These are phyloP conservation scores for Leptopilina drosophilae DNA, from an alignment of 2,888 invertebrate genomes.

Conservation along the genomic window DNA sequence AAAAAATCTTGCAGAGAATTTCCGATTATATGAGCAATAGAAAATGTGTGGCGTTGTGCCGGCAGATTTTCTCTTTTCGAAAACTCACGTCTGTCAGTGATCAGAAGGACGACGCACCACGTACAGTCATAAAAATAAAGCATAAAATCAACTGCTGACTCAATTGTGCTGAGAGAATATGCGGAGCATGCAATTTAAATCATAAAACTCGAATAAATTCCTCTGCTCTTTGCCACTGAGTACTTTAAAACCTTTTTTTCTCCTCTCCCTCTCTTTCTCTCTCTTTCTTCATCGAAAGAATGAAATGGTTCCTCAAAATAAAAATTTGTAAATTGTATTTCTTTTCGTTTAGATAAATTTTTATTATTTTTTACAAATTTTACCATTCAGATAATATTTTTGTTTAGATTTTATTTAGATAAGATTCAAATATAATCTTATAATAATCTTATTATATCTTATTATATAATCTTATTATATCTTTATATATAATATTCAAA, in stretches of 20 bases:
- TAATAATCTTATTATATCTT: too few species aligned
- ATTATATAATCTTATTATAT: too few species aligned
- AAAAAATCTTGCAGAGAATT: slow-evolving; percentile 50
- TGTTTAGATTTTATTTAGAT: too few species aligned
- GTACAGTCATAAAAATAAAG: slow-evolving; percentile 71
- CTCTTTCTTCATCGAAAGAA: background rate
- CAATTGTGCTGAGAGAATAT: slow-evolving; percentile 68
- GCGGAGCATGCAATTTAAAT: slow-evolving; percentile 74
- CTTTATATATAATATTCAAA: too few species aligned
- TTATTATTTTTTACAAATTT: background rate
- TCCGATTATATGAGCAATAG: slow-evolving; percentile 40
- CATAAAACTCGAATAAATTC: slow-evolving; percentile 74
- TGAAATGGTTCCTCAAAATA: too few species aligned
- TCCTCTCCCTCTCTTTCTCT: background rate
- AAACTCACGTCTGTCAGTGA: slow-evolving; percentile 45
- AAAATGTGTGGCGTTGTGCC: slow-evolving; percentile 43
- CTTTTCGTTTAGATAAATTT: too few species aligned
- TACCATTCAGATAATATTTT: too few species aligned
- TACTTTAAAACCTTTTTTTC: background rate
- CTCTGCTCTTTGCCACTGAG: slow-evolving; percentile 39
- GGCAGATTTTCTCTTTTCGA: slow-evolving; percentile 40
- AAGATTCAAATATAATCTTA: too few species aligned
- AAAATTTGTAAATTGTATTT: too few species aligned
- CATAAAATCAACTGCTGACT: slow-evolving; percentile 75
- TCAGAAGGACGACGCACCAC: slow-evolving; percentile 56